These are phyloP conservation scores for Urocolius indicus DNA, from an alignment of 2,113 vertebrate genomes.

Conservation along the genomic window DNA sequence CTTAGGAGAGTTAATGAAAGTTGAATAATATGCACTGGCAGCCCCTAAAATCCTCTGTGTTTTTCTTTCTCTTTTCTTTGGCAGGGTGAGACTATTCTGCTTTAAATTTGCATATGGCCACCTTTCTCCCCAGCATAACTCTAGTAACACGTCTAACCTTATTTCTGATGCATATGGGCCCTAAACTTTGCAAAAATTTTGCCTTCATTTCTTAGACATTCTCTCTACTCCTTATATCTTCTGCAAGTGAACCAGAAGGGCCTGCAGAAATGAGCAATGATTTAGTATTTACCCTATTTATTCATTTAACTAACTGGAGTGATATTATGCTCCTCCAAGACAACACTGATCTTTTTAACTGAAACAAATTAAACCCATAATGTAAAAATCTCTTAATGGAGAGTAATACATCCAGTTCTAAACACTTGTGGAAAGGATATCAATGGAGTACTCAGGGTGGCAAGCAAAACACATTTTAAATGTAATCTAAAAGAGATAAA, in stretches of 20 bases:
- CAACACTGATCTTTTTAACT: slow-evolving; percentile 15
- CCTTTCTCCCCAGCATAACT: background rate
- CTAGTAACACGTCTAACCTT: background rate
- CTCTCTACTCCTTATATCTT: background rate
- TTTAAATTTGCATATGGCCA: slow-evolving; percentile 30
- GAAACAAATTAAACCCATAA: background rate
- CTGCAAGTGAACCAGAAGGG: background rate
- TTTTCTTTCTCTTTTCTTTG: slow-evolving; percentile 13
- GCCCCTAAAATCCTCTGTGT: slow-evolving; percentile 14
- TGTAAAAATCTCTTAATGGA: background rate
- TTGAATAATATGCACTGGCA: slow-evolving; percentile 62
- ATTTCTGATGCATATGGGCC: background rate
- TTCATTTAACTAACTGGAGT: background rate
- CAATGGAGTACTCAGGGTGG: background rate
- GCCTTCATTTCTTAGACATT: background rate
- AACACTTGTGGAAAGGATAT: background rate
- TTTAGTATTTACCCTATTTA: background rate
- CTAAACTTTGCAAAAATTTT: background rate
- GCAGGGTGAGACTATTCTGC: background rate
- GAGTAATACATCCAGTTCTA: background rate
- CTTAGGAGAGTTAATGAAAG: slow-evolving; percentile 74
- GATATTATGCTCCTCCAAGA: background rate
- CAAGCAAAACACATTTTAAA: background rate
- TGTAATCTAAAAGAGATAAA: background rate
- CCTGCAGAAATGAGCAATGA: background rate